Percentiles rank a stretch among this genome's conserved stretches.
These are phyloP conservation scores for Anguilla japonica DNA, from an alignment of 2,113 vertebrate species.

Conservation along the genomic window DNA sequence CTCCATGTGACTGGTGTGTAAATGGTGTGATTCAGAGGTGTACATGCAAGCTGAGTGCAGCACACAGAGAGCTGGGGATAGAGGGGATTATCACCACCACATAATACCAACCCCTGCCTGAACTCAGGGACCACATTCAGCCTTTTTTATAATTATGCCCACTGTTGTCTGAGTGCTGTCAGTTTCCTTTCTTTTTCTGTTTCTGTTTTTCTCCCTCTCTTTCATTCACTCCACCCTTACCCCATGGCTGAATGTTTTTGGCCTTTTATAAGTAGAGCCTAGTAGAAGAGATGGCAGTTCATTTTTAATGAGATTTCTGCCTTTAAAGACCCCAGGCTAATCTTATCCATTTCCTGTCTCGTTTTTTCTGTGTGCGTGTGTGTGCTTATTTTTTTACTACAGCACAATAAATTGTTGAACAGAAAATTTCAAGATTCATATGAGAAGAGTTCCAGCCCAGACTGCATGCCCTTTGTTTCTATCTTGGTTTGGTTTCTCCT, in stretches of 20 bases:
- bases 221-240: not conserved
- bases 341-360: constrained; percentile 3
- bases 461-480: constrained; percentile 11
- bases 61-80: too few species aligned
- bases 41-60: too few species aligned
- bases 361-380: not conserved
- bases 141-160: too few species aligned
- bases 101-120: too few species aligned
- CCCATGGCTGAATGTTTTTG: not conserved
- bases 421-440: not conserved
- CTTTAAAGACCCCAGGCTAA: not conserved
- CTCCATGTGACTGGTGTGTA: too few species aligned
- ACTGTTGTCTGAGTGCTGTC: too few species aligned
- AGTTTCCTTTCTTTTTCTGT: not conserved
- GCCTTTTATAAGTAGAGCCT: too few species aligned
- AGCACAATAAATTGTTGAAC: too few species aligned
- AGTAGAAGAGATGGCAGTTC: not conserved
- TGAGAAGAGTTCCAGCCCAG: constrained; percentile 1
- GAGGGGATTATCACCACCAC: too few species aligned
- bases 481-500: not conserved
- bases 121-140: too few species aligned
- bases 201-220: not conserved
- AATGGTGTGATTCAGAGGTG: too few species aligned
- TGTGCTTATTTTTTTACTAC: too few species aligned
- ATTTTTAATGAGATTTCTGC: constrained; percentile 14